phyloP scores from a whole-genome alignment of 1,140 invertebrate species.

The Drosophila novamexicana region DNA sequence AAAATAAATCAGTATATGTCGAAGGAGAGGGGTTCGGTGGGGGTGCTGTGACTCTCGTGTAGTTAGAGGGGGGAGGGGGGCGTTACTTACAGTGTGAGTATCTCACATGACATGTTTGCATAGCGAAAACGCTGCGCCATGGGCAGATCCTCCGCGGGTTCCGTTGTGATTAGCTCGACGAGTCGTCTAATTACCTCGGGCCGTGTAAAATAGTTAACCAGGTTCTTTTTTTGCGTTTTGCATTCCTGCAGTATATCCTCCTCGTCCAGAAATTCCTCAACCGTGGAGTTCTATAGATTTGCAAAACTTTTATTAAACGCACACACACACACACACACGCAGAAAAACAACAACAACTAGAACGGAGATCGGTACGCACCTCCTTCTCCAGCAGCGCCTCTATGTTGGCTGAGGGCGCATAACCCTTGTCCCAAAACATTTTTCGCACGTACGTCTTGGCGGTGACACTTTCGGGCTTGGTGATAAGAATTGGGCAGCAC shows the following conservation, averaged over 20 bases:
- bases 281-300: conserved; percentile 91
- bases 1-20: background rate
- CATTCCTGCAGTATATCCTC: conserved; percentile 98
- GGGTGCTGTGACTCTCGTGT: conserved; percentile 81
- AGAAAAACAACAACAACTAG: background rate
- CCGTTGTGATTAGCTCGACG: conserved; percentile 93
- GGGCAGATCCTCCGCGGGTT: conserved; percentile 91
- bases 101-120: conserved; percentile 96
- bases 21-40: background rate
- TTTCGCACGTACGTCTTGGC: conserved; percentile 83
- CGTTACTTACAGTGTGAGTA: conserved; percentile 88
- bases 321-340: background rate
- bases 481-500: conserved; percentile 51
- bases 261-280: conserved; percentile 95
- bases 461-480: conserved; percentile 79
- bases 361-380: conserved; percentile 85
- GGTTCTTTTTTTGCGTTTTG: conserved; percentile 95
- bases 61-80: background rate
- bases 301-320: conserved; percentile 3
- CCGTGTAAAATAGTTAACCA: conserved; percentile 93
- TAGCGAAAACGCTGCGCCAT: conserved; percentile 94
- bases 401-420: conserved; percentile 89
- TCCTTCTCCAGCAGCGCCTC: conserved; percentile 91
- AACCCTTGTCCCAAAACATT: conserved; percentile 94
- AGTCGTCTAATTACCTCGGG: conserved; percentile 94